Evolutionary conservation across 2,797 vertebrate species (phyloP), one percentile per base, ranked within the genome.

Genomic region (Eupleurogrammus muticus): DNA sequence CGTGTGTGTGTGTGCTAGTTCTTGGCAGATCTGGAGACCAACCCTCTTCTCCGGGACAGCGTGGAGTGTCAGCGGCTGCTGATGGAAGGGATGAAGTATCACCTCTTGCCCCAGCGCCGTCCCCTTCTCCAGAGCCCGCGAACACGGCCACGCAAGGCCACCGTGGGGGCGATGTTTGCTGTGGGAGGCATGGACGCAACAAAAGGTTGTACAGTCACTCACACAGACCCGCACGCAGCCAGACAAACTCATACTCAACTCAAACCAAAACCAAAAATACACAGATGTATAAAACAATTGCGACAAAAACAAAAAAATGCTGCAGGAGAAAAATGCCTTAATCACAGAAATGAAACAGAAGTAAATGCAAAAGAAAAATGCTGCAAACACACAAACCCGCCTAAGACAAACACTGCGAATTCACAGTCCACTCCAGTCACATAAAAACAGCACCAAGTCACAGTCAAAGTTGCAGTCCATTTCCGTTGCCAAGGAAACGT

Each of bases 41-140:
- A 97, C 76, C 80, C 91, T 51, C 94, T 98, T 69, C 96, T 99
- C 56, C 92, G 95, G 62, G 96, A 98, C 91, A 97, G 96, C 66
- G 96, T 99, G 73, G 97, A 98, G 83, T 98, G 98, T 92, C 98
- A 99, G 87, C 96, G 97, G 69, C 95, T 99, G 60, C 94, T 99
- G 75, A 98, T 99, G 97, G 97, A 99, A 91, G 98, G 96, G 62
- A 99, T 99, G 98, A 99, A 99, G 89, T 99, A 99, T 93, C 97
- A 99, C 89, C 93, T 99, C 81, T 87, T 99, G 85, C 98, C 98
- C 48, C 97, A 99, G 84, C 95, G 96, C 67, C 93, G 96, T 57
- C 96, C 97, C 20, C 94, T 97, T 88, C 92, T 99, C 77, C 97
- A 99, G 89, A 98, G 97, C 82, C 96, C 96, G 50, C 96, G 97